Percentiles rank a stretch among this genome's conserved stretches.
phyloP scores from a whole-genome alignment of 2,797 vertebrate species.

The Eulemur rubriventer region DNA sequence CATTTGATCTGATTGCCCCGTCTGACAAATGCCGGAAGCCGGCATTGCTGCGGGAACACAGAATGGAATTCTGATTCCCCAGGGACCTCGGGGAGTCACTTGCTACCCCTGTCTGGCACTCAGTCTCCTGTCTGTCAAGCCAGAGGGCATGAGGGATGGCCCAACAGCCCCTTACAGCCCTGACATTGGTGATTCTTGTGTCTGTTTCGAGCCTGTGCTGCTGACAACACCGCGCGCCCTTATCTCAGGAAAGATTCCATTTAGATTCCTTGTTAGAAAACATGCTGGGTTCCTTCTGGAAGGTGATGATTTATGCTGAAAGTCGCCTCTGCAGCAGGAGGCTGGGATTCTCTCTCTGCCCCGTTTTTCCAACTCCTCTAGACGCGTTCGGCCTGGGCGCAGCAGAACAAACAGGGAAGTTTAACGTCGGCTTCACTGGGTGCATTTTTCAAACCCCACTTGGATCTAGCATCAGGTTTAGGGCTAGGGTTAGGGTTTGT shows the following conservation, averaged over 20 bases:
- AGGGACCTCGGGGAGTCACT: neutral
- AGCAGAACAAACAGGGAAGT: neutral
- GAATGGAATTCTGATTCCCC: neutral
- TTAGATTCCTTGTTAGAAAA: neutral
- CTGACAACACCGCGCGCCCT: neutral
- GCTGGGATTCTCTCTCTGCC: too few relatives aligned
- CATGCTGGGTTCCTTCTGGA: neutral
- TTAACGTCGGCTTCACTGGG: neutral
- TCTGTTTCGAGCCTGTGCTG: neutral
- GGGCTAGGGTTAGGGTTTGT: neutral
- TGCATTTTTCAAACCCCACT: neutral
- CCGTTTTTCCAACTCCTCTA: neutral
- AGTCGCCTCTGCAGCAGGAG: neutral
- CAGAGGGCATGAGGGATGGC: neutral
- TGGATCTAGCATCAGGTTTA: neutral
- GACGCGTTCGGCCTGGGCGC: neutral
- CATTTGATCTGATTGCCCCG: neutral
- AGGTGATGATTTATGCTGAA: neutral
- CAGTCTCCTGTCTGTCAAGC: neutral
- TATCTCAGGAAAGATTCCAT: neutral
- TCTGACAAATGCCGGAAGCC: neutral
- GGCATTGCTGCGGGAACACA: neutral
- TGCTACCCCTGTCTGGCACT: neutral
- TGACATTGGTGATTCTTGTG: neutral
- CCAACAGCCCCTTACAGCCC: neutral